Conservation (phyloP, 2,797 vertebrate genomes). For the Rousettus madagascariensis region DNA sequence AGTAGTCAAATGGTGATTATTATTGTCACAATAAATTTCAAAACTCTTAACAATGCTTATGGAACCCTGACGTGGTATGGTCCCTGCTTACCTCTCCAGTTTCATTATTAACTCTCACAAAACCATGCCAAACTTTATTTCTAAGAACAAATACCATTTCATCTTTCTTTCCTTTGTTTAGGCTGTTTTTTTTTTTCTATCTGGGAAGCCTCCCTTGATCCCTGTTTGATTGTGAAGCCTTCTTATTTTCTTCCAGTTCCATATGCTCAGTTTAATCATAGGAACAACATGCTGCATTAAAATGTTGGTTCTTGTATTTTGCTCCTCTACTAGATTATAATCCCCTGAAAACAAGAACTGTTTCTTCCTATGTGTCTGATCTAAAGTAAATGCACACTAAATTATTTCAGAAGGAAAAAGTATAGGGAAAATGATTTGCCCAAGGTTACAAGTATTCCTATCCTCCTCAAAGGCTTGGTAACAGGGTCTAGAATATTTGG, state of each 20-base stretch:
- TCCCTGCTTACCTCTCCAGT: neutral
- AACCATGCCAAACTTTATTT: neutral
- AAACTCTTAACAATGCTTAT: neutral
- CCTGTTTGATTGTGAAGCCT: neutral
- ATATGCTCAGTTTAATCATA: neutral
- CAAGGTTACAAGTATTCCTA: conserved; percentile 5
- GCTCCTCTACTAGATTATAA: neutral
- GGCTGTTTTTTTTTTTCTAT: neutral
- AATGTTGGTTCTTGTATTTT: conserved; percentile 30
- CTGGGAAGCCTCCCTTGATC: neutral
- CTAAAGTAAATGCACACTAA: neutral
- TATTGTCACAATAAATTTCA: neutral
- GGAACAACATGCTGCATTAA: neutral
- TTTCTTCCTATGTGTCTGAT: conserved; percentile 7
- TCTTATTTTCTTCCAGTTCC: neutral
- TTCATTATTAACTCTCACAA: neutral
- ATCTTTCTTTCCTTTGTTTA: neutral
- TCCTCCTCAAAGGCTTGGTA: neutral
- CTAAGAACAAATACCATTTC: neutral
- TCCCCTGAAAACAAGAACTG: neutral
- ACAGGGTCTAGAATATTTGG: neutral
- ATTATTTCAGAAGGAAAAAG: neutral
- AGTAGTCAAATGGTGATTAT: conserved; percentile 5
- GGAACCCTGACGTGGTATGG: neutral
- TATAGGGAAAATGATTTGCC: neutral